Percentiles rank a stretch among this genome's conserved stretches.
Evolutionary conservation across 1,140 invertebrate genomes (phyloP).

Genomic region (Scaptomyza pallida): DNA sequence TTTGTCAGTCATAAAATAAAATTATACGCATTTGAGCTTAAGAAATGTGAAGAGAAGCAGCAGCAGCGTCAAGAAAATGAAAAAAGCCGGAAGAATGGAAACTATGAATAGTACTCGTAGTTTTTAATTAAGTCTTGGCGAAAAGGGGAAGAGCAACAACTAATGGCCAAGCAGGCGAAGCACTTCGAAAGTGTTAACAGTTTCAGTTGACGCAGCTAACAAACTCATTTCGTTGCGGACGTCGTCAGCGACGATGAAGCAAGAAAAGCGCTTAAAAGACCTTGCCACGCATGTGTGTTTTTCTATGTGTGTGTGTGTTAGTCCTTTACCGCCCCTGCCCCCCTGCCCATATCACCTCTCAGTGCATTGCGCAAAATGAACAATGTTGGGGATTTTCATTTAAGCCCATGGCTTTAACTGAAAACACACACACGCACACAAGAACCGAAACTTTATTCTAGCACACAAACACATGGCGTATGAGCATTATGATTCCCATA

Average conservation of each 20-base stretch:
- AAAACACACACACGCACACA: conserved; percentile 8
- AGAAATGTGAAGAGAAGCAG: conserved; percentile 43
- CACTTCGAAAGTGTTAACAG: conserved; percentile 58
- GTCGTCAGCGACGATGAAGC: background rate
- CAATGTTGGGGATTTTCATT: conserved; percentile 68
- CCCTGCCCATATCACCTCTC: conserved; percentile 9
- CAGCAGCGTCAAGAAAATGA: conserved; percentile 9
- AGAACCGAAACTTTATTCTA: conserved; percentile 43
- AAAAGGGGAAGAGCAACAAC: conserved; percentile 40
- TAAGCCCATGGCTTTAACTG: conserved; percentile 66
- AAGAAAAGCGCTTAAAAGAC: conserved; percentile 28
- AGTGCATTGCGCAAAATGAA: conserved; percentile 66
- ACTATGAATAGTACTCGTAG: conserved; percentile 53
- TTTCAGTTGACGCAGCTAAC: conserved; percentile 51
- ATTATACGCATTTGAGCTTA: conserved; percentile 64
- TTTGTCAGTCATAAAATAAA: conserved; percentile 61
- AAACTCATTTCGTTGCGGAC: conserved; percentile 50
- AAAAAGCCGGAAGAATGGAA: background rate
- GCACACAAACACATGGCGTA: conserved; percentile 68
- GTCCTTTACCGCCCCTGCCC: background rate
- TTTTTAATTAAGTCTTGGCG: conserved; percentile 74
- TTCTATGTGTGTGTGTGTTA: background rate
- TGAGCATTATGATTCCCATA: conserved; percentile 48
- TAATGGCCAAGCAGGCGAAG: conserved; percentile 53
- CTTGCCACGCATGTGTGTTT: background rate